Conservation (phyloP, 1,140 invertebrate genomes). For the Pantala flavescens region DNA sequence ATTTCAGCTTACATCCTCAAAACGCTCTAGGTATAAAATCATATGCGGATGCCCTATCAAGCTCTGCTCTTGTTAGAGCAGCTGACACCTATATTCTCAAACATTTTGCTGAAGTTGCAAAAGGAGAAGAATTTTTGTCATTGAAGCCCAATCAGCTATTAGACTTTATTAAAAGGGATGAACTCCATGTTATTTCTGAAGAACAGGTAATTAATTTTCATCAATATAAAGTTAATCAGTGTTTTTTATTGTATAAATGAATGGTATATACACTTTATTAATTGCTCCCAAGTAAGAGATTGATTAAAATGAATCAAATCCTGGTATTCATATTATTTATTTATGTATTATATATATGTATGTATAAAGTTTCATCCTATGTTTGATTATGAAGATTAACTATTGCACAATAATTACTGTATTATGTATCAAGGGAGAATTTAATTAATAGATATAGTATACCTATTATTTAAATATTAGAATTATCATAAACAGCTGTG, state of each 20-base stretch:
- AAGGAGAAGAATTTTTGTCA: constrained; percentile 66
- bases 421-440: too few relatives aligned
- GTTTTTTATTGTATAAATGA: constrained; percentile 13
- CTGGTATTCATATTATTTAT: too few relatives aligned
- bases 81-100: constrained; percentile 75
- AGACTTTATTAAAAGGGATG: constrained; percentile 65
- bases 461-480: too few relatives aligned
- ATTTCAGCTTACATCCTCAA: constrained; percentile 60
- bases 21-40: constrained; percentile 75
- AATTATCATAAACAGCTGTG: too few relatives aligned
- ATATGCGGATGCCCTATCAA: constrained; percentile 75
- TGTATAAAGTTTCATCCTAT: too few relatives aligned
- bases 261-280: neutral
- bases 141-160: constrained; percentile 53
- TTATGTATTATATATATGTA: too few relatives aligned
- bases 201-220: constrained; percentile 39
- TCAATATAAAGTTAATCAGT: too few relatives aligned
- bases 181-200: constrained; percentile 58
- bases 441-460: too few relatives aligned
- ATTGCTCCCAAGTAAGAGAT: too few relatives aligned
- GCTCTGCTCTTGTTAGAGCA: constrained; percentile 55
- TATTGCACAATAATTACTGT: too few relatives aligned
- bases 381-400: too few relatives aligned
- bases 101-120: constrained; percentile 68
- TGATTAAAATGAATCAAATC: too few relatives aligned